Evolutionary conservation across 2,797 vertebrate species (phyloP).

Genomic region (Acanthurus lineatus): DNA sequence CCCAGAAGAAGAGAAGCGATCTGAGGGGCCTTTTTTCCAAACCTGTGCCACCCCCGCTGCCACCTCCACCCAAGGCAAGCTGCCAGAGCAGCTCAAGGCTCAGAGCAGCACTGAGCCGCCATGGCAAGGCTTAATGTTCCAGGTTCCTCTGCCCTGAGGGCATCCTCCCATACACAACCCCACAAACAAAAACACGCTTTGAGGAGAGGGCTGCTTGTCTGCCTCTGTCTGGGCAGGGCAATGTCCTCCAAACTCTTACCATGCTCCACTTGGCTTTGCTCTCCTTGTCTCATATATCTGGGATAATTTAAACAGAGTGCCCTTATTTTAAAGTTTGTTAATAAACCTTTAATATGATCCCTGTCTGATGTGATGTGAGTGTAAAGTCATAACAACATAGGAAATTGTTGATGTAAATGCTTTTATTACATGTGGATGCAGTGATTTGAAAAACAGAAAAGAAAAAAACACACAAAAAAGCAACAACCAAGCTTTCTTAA

Average conservation of each 20-base stretch:
- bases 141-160: slow-evolving; percentile 78
- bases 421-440: not conserved
- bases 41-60: slow-evolving; percentile 53
- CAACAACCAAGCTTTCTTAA: not conserved
- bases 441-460: not conserved
- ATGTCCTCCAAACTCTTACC: slow-evolving; percentile 44
- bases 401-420: not conserved
- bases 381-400: not conserved
- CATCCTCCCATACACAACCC: slow-evolving; percentile 66
- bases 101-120: slow-evolving; percentile 71
- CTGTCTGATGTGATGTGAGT: not conserved
- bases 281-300: not conserved
- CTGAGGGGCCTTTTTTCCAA: slow-evolving; percentile 50
- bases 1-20: slow-evolving; percentile 47
- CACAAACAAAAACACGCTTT: slow-evolving; percentile 67
- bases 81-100: slow-evolving; percentile 82
- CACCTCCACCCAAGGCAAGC: slow-evolving; percentile 67
- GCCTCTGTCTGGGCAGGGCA: slow-evolving; percentile 34
- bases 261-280: slow-evolving; percentile 27
- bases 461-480: not conserved
- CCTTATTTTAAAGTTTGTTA: slow-evolving; percentile 13
- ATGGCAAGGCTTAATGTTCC: slow-evolving; percentile 80
- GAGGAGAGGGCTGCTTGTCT: slow-evolving; percentile 38
- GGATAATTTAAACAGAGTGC: slow-evolving; percentile 17
- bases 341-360: not conserved